Evolutionary conservation across 2,888 invertebrate species (phyloP), one percentile per base, ranked within the genome.

Genomic region (Gastracanthus pulcherrimus): DNA sequence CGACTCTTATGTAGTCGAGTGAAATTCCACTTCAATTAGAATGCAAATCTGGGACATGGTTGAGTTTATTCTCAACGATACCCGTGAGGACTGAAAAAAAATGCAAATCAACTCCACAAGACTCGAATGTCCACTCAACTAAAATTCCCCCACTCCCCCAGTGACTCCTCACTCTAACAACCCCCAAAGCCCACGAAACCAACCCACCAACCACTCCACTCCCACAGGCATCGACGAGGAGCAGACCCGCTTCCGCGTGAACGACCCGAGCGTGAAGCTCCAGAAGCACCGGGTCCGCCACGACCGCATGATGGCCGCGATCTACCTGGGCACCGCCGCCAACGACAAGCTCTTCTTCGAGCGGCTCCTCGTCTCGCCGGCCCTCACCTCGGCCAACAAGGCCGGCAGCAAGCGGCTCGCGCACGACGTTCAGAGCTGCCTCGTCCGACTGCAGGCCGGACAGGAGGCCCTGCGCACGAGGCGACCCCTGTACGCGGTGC

Each of bases 271-370:
- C 5, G 84, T 82, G 3, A 86, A 84, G 26, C 80, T 81, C 3
- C 84, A 85, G 5, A 74, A 26, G 0, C 70, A 83, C 13, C 80
- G 84, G 66, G 84, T 70, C 29, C 86, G 78, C 29, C 71, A 88
- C 1, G 86, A 88, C 6, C 80, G 79, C 0, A 6, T 91, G 34
- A 89, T 93, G 88, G 92, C 92, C 0, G 90, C 89, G 74, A 90
- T 91, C 76, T 93, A 93, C 84, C 87, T 93, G 58, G 92, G 92
- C 34, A 85, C 86, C 3, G 88, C 93, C 86, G 91, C 91, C 48
- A 82, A 86, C 62, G 93, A 93, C 81, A 93, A 92, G 83, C 85
- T 90, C 26, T 93, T 92, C 82, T 82, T 93, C 45, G 89, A 91
- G 66, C 82, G 88, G 13, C 74, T 92, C 29, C 83, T 88, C 0